Evolutionary conservation across 2,113 vertebrate species (phyloP), one percentile per base, ranked within the genome.

Genomic region (Nesoenas mayeri): DNA sequence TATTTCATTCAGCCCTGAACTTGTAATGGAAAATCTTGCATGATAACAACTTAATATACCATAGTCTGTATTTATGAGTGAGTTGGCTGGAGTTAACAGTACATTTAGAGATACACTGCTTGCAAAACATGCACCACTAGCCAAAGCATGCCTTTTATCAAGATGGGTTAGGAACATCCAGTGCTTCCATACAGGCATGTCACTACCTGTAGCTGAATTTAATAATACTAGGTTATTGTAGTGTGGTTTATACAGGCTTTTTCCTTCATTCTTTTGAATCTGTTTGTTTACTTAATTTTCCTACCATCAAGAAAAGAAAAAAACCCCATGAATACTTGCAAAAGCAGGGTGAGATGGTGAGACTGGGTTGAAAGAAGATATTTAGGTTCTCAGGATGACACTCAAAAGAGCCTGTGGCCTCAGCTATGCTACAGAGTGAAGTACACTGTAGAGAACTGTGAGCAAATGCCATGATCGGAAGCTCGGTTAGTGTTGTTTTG

Each of bases 111-210:
- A 93, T 96, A 85, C 2, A 29, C 60, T 84, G 72, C 90, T 96
- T 94, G 92, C 95, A 96, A 94, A 96, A 95, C 66, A 83, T 40
- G 53, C n/a, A 62, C 21, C 79, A 70, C 75, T 74, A 96, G 95
- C 85, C 91, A 96, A 95, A 94, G 75, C 72, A 93, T 74, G 85
- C 72, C 79, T 93, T 96, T 94, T 97, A 97, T 97, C 95, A 94
- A 90, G 91, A 93, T 84, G 72, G 22, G 56, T 91, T 94, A 85
- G 79, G 88, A 95, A 83, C 91, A 97, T 91, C 82, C 92, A 94
- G 79, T 71, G 88, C 69, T 93, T 95, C 85, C 85, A 69, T 95
- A 48, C 47, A 93, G 88, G 72, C 93, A 66, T 78, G 96, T 88
- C 1, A 4, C 67, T 96, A 90, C 95, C 82, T 95, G 91, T 94